A percentile compares a stretch with the other conserved stretches of the same genome.
Conservation (phyloP, 2,888 invertebrate species). For the Limnephilus lunatus region DNA sequence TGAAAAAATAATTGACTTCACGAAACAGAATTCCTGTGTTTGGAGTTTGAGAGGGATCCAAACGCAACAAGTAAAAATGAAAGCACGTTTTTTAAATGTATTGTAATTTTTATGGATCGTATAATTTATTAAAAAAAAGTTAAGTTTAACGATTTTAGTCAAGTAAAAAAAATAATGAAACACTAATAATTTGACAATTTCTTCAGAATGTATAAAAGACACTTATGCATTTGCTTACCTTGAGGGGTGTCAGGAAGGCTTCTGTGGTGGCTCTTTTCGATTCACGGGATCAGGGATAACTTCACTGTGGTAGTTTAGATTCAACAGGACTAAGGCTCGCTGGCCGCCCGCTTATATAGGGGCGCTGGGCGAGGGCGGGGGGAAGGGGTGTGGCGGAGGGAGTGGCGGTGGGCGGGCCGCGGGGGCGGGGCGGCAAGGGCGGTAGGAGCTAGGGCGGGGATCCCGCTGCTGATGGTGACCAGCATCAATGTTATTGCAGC, state of each 20-base stretch:
- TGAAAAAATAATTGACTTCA: not conserved
- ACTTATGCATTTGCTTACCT: not conserved
- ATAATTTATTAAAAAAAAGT: no score
- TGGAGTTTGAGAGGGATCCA: not conserved
- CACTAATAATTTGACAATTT: not conserved
- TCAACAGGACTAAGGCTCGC: slow-evolving; percentile 27
- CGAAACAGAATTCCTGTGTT: not conserved
- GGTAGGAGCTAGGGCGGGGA: not conserved
- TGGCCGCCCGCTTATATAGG: slow-evolving; percentile 28
- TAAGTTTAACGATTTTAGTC: no score
- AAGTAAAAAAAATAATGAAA: no score
- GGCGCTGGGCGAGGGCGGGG: not conserved
- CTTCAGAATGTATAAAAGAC: not conserved
- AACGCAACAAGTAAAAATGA: not conserved
- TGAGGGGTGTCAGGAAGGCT: not conserved
- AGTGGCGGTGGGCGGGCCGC: not conserved
- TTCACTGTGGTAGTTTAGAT: slow-evolving; percentile 29
- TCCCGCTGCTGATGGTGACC: not conserved
- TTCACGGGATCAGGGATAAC: slow-evolving; percentile 12
- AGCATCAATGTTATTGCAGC: not conserved
- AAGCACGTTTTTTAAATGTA: not conserved
- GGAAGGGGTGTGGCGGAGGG: not conserved
- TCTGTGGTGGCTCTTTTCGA: not conserved
- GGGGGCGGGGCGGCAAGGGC: not conserved
- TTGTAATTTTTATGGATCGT: no score